phyloP scores from a whole-genome alignment of 2,888 invertebrate genomes.

The Pseudococcus viburni region DNA sequence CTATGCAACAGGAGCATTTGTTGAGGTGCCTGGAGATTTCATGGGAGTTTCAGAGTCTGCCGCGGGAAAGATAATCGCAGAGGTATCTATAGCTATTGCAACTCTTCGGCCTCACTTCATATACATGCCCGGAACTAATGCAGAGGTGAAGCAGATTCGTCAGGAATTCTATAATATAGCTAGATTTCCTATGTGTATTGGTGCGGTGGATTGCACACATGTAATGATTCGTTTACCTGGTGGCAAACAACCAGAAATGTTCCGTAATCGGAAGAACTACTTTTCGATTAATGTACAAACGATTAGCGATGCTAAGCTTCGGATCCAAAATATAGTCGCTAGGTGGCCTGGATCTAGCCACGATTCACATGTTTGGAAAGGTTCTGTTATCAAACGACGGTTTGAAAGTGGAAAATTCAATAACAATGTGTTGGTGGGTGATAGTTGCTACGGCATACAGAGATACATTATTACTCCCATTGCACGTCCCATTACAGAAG shows the following conservation, averaged over 20 bases:
- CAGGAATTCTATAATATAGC: conserved; percentile 68
- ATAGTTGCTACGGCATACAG: conserved; percentile 70
- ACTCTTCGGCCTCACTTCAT: not conserved
- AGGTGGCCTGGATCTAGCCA: conserved; percentile 69
- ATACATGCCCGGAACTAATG: conserved; percentile 11
- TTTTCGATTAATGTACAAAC: conserved; percentile 69
- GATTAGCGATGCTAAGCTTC: conserved; percentile 68
- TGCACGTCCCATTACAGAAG: conserved; percentile 68
- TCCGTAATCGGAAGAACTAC: conserved; percentile 68
- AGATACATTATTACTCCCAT: conserved; percentile 70
- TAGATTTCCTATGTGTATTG: conserved; percentile 69
- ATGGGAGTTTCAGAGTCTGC: conserved; percentile 49
- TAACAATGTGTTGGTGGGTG: conserved; percentile 70
- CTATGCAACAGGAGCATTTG: conserved; percentile 52
- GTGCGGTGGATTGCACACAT: conserved; percentile 69
- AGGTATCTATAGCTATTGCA: conserved; percentile 49
- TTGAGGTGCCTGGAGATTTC: conserved; percentile 20
- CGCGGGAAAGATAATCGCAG: conserved; percentile 9
- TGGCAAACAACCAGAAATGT: conserved; percentile 68
- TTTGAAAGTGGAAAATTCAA: conserved; percentile 69
- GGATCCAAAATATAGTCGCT: conserved; percentile 68
- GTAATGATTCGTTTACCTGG: conserved; percentile 69
- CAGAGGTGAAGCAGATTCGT: conserved; percentile 28
- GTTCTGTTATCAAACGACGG: conserved; percentile 68
- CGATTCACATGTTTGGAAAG: conserved; percentile 67